Evolutionary conservation across 1,140 invertebrate genomes (phyloP).

Genomic region (Bombus polaris): DNA sequence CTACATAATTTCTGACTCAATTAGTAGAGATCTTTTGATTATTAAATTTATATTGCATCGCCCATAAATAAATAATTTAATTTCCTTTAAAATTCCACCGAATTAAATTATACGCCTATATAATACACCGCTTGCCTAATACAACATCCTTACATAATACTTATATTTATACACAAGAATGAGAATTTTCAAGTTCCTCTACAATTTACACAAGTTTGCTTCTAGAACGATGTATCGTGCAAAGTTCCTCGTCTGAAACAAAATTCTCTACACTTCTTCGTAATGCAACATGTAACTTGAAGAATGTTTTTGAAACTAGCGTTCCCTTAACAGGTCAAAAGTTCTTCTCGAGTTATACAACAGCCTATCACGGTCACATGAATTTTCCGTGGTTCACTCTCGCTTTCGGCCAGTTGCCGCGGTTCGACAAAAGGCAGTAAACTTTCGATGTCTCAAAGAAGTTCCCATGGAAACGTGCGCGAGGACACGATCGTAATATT

Average conservation of each 20-base stretch:
- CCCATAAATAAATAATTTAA: background rate
- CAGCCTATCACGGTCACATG: background rate
- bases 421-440: slow-evolving; percentile 16
- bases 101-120: background rate
- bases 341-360: background rate
- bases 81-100: background rate
- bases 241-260: background rate
- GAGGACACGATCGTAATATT: slow-evolving; percentile 23
- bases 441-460: slow-evolving; percentile 47
- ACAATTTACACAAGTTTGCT: background rate
- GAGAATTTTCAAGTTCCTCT: background rate
- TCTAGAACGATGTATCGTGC: background rate
- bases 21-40: background rate
- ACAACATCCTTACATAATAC: background rate
- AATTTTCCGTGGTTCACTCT: slow-evolving; percentile 10
- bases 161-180: background rate
- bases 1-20: no score
- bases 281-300: background rate
- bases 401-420: slow-evolving; percentile 2
- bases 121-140: background rate
- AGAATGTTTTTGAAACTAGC: background rate
- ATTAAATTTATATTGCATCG: background rate
- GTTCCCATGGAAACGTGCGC: slow-evolving; percentile 72
- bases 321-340: background rate
- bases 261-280: background rate